Evolutionary conservation across 1,140 invertebrate species (phyloP).

Genomic region (Zeugodacus cucurbitae): DNA sequence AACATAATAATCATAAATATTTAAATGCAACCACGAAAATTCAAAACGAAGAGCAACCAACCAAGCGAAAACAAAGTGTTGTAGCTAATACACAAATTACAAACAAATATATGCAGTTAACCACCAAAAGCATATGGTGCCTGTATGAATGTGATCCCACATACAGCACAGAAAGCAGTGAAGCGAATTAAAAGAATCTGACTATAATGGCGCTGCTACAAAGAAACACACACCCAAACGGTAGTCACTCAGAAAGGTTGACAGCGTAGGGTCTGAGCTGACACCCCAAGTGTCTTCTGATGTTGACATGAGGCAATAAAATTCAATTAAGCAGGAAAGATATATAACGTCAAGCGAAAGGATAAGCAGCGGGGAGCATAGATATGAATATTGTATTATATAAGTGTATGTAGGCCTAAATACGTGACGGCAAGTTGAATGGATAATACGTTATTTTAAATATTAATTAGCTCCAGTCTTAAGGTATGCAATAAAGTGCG

Average conservation of each 20-base stretch:
- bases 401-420: neutral
- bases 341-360: neutral
- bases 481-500: neutral
- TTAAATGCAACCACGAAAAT: slow-evolving; percentile 41
- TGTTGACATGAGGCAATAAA: slow-evolving; percentile 32
- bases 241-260: neutral
- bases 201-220: neutral
- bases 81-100: neutral
- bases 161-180: neutral
- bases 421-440: neutral
- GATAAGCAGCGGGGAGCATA: neutral
- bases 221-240: neutral
- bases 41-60: neutral
- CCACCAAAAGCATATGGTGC: neutral
- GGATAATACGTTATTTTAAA: neutral
- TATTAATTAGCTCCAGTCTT: neutral
- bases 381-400: neutral
- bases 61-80: neutral
- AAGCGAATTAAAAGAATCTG: slow-evolving; percentile 15
- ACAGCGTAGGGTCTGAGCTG: neutral
- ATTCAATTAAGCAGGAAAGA: slow-evolving; percentile 31
- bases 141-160: neutral
- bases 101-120: neutral
- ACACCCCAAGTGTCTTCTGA: neutral
- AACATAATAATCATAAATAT: slow-evolving; percentile 48